Evolutionary conservation across 2,113 vertebrate species (phyloP).

Genomic region (Seriola quinqueradiata): DNA sequence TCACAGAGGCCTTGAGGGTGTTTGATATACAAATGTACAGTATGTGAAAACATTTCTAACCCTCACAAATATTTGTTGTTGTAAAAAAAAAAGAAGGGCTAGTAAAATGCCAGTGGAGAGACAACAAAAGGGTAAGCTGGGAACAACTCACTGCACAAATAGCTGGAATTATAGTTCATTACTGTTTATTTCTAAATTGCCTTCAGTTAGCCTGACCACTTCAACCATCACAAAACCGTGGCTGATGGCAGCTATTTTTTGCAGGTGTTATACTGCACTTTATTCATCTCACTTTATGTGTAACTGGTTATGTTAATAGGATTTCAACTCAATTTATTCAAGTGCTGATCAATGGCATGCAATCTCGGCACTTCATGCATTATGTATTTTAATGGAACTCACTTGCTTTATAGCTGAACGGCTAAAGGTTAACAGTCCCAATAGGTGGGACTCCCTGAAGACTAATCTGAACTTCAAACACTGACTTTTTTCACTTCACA

Average conservation of each 20-base stretch:
- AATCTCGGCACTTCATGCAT: conserved; percentile 93
- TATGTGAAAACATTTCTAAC: conserved; percentile 12
- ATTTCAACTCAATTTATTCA: conserved; percentile 95
- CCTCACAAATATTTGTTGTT: background rate
- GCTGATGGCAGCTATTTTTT: conserved; percentile 69
- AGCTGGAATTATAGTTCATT: conserved; percentile 57
- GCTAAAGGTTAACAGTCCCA: conserved; percentile 93
- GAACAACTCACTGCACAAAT: conserved; percentile 30
- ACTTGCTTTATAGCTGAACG: conserved; percentile 90
- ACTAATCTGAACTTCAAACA: conserved; percentile 89
- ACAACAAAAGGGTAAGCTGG: conserved; percentile 32
- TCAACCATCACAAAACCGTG: conserved; percentile 58
- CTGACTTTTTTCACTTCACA: conserved; percentile 75
- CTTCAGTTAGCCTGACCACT: conserved; percentile 49
- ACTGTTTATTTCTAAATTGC: conserved; percentile 62
- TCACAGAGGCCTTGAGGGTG: conserved; percentile 6
- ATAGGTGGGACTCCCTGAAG: conserved; percentile 88
- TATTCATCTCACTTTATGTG: conserved; percentile 85
- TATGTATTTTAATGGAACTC: conserved; percentile 92
- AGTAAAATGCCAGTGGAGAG: conserved; percentile 7
- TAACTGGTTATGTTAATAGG: conserved; percentile 90
- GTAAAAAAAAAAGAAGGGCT: background rate
- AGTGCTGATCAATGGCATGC: conserved; percentile 96
- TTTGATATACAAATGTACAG: conserved; percentile 9
- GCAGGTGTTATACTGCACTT: conserved; percentile 76